A percentile compares a stretch with the other conserved stretches of the same genome.
phyloP scores from a whole-genome alignment of 2,888 invertebrate species.

The Leucoptera coffeella region DNA sequence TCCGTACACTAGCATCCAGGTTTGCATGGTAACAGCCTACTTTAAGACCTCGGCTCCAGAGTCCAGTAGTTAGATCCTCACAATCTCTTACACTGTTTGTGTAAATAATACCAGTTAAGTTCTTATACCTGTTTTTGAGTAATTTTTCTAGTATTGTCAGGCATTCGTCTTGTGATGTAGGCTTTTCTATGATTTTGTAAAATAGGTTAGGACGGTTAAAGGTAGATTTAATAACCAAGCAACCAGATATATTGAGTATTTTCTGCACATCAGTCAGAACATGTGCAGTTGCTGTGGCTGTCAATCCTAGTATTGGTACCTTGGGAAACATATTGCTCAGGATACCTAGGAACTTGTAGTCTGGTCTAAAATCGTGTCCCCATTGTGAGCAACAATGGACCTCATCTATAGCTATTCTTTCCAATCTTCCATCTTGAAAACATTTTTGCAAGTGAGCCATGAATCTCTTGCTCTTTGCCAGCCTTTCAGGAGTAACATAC shows the following conservation, averaged over 20 bases:
- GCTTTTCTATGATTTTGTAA: conserved; percentile 69
- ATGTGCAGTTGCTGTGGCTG: conserved; percentile 83
- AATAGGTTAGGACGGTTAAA: conserved; percentile 86
- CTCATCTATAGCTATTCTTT: conserved; percentile 83
- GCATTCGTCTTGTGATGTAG: conserved; percentile 59
- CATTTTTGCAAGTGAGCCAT: conserved; percentile 83
- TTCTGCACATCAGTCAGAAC: conserved; percentile 84
- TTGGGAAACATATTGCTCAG: conserved; percentile 75
- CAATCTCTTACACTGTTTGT: conserved; percentile 84
- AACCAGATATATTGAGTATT: conserved; percentile 74
- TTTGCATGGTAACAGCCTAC: conserved; percentile 82
- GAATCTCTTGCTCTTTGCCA: conserved; percentile 80
- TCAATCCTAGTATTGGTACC: conserved; percentile 79
- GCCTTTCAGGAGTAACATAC: conserved; percentile 87
- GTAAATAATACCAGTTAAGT: conserved; percentile 84
- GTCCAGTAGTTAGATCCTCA: conserved; percentile 62
- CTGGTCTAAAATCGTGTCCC: conserved; percentile 91
- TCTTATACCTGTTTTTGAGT: conserved; percentile 59
- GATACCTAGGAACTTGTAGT: conserved; percentile 82
- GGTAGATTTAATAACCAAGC: conserved; percentile 73
- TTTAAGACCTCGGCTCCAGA: conserved; percentile 58
- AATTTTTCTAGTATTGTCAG: conserved; percentile 59
- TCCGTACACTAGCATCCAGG: conserved; percentile 61
- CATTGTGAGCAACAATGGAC: conserved; percentile 92
- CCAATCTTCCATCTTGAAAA: conserved; percentile 60